A percentile compares a stretch with the other conserved stretches of the same genome.
phyloP scores from a whole-genome alignment of 1,140 invertebrate genomes.

The Teleopsis dalmanni region DNA sequence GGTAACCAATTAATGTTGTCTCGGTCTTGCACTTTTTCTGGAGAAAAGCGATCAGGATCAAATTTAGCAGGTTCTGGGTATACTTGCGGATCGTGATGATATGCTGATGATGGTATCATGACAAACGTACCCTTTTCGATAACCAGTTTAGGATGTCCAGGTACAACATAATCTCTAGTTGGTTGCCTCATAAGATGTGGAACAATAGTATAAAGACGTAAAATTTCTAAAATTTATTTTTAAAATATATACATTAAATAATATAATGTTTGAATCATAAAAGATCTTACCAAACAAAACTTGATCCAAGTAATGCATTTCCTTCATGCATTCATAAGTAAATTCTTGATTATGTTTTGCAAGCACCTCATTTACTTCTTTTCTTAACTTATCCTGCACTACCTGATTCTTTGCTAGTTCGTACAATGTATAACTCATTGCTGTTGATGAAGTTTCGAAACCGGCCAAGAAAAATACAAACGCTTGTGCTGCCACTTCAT shows the following conservation, averaged over 20 bases:
- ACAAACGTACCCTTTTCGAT: constrained; percentile 38
- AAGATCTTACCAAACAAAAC: constrained; percentile 34
- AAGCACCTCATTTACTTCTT: constrained; percentile 43
- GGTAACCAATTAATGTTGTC: constrained; percentile 47
- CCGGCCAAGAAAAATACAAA: constrained; percentile 39
- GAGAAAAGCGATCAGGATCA: constrained; percentile 50
- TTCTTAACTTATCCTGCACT: constrained; percentile 45
- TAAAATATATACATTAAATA: too few species aligned
- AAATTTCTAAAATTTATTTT: constrained; percentile 23
- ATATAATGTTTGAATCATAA: not conserved
- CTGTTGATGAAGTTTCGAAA: constrained; percentile 38
- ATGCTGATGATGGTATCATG: constrained; percentile 48
- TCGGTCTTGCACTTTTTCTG: constrained; percentile 38
- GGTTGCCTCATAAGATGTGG: constrained; percentile 45
- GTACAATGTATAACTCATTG: constrained; percentile 46
- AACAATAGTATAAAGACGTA: constrained; percentile 35
- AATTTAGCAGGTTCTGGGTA: constrained; percentile 51
- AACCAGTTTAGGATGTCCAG: constrained; percentile 30
- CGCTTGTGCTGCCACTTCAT: constrained; percentile 34
- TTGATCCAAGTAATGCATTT: constrained; percentile 39
- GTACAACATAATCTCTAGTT: constrained; percentile 40
- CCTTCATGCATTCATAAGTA: constrained; percentile 31
- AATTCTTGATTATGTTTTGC: constrained; percentile 18
- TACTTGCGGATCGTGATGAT: constrained; percentile 50
- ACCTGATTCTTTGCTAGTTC: constrained; percentile 38